A percentile compares a stretch with the other conserved stretches of the same genome.
Evolutionary conservation across 2,113 vertebrate species (phyloP).

Genomic region (Oryzias curvinotus): DNA sequence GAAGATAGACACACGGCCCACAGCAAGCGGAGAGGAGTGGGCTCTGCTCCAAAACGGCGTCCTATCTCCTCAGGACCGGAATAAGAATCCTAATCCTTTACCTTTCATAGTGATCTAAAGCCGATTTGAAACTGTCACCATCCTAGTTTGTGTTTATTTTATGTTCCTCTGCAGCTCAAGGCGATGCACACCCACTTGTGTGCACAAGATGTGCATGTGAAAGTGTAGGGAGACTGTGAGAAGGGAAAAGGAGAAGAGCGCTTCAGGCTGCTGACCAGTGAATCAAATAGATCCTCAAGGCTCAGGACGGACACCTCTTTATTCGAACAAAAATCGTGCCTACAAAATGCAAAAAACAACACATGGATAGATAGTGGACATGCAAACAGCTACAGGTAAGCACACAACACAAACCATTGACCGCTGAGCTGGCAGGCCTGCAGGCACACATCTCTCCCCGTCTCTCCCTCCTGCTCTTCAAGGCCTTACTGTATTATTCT

Average conservation of each 20-base stretch:
- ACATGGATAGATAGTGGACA: slow-evolving; percentile 47
- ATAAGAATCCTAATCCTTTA: slow-evolving; percentile 76
- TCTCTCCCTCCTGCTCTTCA: slow-evolving; percentile 68
- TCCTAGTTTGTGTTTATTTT: slow-evolving; percentile 75
- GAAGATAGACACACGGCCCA: slow-evolving; percentile 69
- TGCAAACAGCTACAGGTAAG: slow-evolving; percentile 49
- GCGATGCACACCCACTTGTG: slow-evolving; percentile 76
- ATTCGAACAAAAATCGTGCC: slow-evolving; percentile 42
- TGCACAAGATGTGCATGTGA: slow-evolving; percentile 43
- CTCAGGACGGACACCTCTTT: slow-evolving; percentile 30
- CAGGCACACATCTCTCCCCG: slow-evolving; percentile 55
- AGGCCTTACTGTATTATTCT: slow-evolving; percentile 80
- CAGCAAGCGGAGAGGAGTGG: slow-evolving; percentile 71
- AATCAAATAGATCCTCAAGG: slow-evolving; percentile 13
- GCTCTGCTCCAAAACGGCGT: slow-evolving; percentile 72
- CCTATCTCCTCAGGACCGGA: slow-evolving; percentile 72
- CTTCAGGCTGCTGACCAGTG: slow-evolving; percentile 32
- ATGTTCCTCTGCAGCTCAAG: slow-evolving; percentile 76
- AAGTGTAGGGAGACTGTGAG: slow-evolving; percentile 8
- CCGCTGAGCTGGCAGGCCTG: slow-evolving; percentile 46
- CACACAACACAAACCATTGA: slow-evolving; percentile 52
- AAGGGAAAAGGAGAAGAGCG: slow-evolving; percentile 3
- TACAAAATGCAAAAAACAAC: slow-evolving; percentile 48
- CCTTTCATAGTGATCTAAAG: slow-evolving; percentile 77
- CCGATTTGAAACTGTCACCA: slow-evolving; percentile 77